Base-by-base conservation (phyloP, 2,888 invertebrate genomes). In the Asteroscopus sphinx region DNA sequence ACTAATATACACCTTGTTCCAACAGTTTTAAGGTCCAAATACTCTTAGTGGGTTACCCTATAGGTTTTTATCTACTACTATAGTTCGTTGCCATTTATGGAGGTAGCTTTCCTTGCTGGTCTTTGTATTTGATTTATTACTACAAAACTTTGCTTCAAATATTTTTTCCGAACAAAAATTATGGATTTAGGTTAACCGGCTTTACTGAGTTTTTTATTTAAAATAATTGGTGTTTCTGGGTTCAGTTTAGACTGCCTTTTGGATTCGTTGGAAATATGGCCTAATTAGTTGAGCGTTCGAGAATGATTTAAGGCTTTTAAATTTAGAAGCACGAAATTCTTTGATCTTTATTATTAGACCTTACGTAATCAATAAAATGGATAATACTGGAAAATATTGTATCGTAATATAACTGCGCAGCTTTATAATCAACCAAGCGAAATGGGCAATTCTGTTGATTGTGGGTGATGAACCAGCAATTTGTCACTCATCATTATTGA, bases 31-130 rank as follows among this genome's bases (percentile, higher is more conserved):
- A 60, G 65, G 79, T 73, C 56, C 12, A 70, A 68, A 68, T 62
- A 66, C 9, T 37, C 33, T 48, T 44, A 54, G 21, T 40, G 16
- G 25, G 30, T 59, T 33, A 2, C n/a, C 45, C 36, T 51, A 39
- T 60, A 63, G 56, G 65, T 77, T 80, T 79, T 79, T 76, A 73
- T 79, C 61, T 65, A 64, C 40, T 61, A 73, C 60, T 61, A 66
- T 71, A 81, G 75, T 76, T 61, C 57, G 73, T 74, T 77, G 70
- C 85, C 83, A 68, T 81, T 66, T 82, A 80, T 52, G 70, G 82
- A 77, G 80, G 68, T 79, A 44, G 87, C 87, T 87, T 88, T 87
- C 84, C 87, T 87, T 86, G 86, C 70, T 53, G 51, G 67, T 76
- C 63, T 77, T 72, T 68, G 74, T 66, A 67, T 80, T 81, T 83